These are phyloP conservation scores for Parazoanthus atlanticus DNA, from an alignment of 92 coral and sea anemone species.

Conservation along the genomic window DNA sequence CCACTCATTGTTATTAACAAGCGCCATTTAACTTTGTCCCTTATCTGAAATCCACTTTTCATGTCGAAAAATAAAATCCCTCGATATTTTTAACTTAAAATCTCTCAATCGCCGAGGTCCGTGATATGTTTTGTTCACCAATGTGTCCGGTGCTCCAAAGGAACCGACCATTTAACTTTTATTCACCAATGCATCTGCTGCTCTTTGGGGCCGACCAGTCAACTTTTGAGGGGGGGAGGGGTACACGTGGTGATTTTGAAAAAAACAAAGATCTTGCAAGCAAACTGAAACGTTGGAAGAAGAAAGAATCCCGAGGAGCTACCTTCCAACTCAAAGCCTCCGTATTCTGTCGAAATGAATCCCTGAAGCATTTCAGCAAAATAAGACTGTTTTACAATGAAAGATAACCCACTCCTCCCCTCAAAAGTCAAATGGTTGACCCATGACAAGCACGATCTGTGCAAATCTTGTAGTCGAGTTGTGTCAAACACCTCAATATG, in stretches of 20 bases:
- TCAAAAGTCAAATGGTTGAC: background rate
- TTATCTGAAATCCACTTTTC: constrained; percentile 33
- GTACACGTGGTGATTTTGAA: too few relatives aligned
- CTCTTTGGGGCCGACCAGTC: background rate
- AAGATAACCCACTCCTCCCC: background rate
- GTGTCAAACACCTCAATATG: background rate
- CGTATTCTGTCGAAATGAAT: background rate
- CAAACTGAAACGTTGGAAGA: too few relatives aligned
- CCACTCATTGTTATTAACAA: constrained; percentile 13
- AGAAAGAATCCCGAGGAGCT: too few relatives aligned
- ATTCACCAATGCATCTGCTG: background rate
- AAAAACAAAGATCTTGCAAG: too few relatives aligned
- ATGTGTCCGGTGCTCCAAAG: background rate
- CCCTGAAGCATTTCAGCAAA: background rate
- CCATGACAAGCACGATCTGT: background rate
- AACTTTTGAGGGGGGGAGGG: background rate
- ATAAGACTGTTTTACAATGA: background rate
- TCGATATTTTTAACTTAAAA: constrained; percentile 4
- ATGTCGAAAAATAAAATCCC: constrained; percentile 34
- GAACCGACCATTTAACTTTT: background rate
- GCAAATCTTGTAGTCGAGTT: background rate
- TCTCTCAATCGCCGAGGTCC: background rate
- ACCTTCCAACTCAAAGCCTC: background rate
- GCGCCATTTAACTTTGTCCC: background rate
- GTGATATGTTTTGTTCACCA: background rate